These are phyloP conservation scores for Rhabdomys pumilio DNA, from an alignment of 2,797 vertebrate species.

Conservation along the genomic window DNA sequence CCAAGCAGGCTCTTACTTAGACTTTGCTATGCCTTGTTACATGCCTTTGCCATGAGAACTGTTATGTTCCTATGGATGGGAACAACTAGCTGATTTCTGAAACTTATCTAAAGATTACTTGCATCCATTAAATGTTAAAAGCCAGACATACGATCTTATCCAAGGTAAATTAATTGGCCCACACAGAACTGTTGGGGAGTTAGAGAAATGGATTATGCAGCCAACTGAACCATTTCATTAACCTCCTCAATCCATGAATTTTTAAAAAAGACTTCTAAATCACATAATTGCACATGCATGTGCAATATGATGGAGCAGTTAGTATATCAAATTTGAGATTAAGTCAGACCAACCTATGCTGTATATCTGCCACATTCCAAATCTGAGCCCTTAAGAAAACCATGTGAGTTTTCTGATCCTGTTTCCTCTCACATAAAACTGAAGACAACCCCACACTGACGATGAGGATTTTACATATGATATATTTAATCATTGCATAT, in stretches of 20 bases:
- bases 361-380: not conserved
- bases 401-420: slow-evolving; percentile 7
- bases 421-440: not conserved
- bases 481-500: not conserved
- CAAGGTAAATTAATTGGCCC: slow-evolving; percentile 51
- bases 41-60: not conserved
- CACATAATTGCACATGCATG: not conserved
- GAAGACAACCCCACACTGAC: not conserved
- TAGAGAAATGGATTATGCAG: not conserved
- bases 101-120: slow-evolving; percentile 54
- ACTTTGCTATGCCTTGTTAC: not conserved
- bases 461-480: not conserved
- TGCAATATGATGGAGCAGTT: not conserved
- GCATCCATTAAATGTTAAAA: slow-evolving; percentile 57
- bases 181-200: not conserved
- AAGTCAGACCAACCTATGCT: not conserved
- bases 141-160: not conserved
- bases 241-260: not conserved
- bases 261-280: slow-evolving; percentile 25
- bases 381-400: not conserved
- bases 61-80: not conserved
- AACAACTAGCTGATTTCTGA: slow-evolving; percentile 13
- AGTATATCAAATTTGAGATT: slow-evolving; percentile 14
- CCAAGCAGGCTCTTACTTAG: not conserved
- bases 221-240: slow-evolving; percentile 28